These are phyloP conservation scores for Semicossyphus pulcher DNA, from an alignment of 2,113 vertebrate genomes.

Conservation along the genomic window DNA sequence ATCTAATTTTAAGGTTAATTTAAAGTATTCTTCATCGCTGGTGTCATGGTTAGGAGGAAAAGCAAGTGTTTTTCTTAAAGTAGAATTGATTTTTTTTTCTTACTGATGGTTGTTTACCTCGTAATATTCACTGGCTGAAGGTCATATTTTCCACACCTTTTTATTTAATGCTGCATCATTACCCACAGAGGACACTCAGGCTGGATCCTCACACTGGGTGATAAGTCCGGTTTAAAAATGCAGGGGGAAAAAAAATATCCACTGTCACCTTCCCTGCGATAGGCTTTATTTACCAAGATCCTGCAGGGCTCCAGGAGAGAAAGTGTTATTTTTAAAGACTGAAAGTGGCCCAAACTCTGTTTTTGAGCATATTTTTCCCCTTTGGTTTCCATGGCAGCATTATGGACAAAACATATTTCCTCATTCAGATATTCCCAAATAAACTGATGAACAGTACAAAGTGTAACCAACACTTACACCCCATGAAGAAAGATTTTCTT, in stretches of 20 bases:
- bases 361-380: neutral
- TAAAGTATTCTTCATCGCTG: slow-evolving; percentile 34
- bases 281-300: neutral
- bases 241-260: slow-evolving; percentile 14
- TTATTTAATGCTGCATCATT: slow-evolving; percentile 48
- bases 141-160: slow-evolving; percentile 42
- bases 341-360: neutral
- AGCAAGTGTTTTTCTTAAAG: slow-evolving; percentile 7
- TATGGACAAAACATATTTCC: neutral
- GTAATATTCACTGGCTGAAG: slow-evolving; percentile 39
- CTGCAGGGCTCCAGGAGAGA: neutral
- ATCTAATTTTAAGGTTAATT: slow-evolving; percentile 41
- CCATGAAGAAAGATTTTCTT: slow-evolving; percentile 3
- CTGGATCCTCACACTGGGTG: neutral
- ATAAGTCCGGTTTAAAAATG: slow-evolving; percentile 37
- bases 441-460: neutral
- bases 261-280: slow-evolving; percentile 3
- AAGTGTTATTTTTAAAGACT: neutral
- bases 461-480: neutral
- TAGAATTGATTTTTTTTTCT: slow-evolving; percentile 31
- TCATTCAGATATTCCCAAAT: slow-evolving; percentile 20
- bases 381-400: slow-evolving; percentile 14
- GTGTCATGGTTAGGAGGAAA: slow-evolving; percentile 1
- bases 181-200: slow-evolving; percentile 6
- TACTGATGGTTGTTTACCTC: slow-evolving; percentile 33